Evolutionary conservation across 2,797 vertebrate species (phyloP), one percentile per base, ranked within the genome.

Genomic region (Lepus townsendii): DNA sequence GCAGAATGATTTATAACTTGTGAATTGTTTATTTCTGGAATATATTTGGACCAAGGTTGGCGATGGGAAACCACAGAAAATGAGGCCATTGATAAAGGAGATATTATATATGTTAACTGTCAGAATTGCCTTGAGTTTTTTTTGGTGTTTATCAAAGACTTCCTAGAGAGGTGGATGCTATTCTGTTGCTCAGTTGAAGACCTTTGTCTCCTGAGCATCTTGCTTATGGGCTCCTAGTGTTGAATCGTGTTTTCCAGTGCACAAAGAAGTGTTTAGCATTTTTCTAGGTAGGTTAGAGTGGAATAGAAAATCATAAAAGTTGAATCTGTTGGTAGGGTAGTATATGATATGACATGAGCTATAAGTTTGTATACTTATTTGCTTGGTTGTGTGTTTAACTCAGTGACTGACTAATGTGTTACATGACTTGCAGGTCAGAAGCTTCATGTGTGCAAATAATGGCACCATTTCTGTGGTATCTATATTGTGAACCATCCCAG

Each of bases 401-500:
- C 17, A 60, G 16, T 88, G 47, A 84, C 4, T 94, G 54, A 35
- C 54, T 96, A 95, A 71, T 80, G 26, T 32, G 1, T 90, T 95
- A 94, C 26, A 96, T 98, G 60, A 95, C 63, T 95, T 97, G 8
- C 98, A 99, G 99, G 96, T 96, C 97, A 32, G 98, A 99, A 96
- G 91, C 95, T 24, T 98, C 98, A 0, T 99, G 98, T 95, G 95
- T 99, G 90, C 95, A 97, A 97, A 98, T 99, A 98, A 98, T 99
- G 98, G 97, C 97, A 9, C 99, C 99, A 0, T 99, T 99, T 98
- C 98, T 99, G 11, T 98, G 98, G 72, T 99, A 99, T 97, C 97
- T 99, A 7, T 99, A 99, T 97, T 99, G 99, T 9, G 99, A 99
- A 91, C 99, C 99, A 3, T 98, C 98, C 95, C 99, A 99, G 72